These are phyloP conservation scores for Lepidostoma basale DNA, from an alignment of 1,140 invertebrate genomes.

Conservation along the genomic window DNA sequence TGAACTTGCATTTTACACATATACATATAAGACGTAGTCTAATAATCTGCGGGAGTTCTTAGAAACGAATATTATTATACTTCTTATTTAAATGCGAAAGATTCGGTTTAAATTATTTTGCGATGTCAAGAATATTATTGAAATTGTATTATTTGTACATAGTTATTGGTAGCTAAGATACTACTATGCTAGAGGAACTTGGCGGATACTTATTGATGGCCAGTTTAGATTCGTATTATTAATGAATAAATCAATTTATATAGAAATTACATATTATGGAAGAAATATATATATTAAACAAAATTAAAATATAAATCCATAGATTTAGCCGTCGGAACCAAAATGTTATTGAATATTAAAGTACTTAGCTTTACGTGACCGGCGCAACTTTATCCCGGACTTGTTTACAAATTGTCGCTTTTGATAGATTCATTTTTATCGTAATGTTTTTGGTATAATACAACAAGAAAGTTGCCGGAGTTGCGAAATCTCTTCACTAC, in stretches of 20 bases:
- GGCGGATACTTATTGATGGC: constrained; percentile 65
- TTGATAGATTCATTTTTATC: constrained; percentile 18
- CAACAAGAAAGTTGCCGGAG: constrained; percentile 40
- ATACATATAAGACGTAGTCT: constrained; percentile 35
- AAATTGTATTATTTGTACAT: constrained; percentile 65
- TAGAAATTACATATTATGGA: constrained; percentile 63
- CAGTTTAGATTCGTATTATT: constrained; percentile 65
- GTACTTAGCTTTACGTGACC: constrained; percentile 41
- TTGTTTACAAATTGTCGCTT: constrained; percentile 23
- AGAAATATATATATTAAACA: constrained; percentile 47
- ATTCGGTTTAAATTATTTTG: constrained; percentile 64
- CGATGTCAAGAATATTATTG: constrained; percentile 61
- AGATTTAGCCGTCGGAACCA: constrained; percentile 47
- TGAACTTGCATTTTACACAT: constrained; percentile 43
- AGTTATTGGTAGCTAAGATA: constrained; percentile 61
- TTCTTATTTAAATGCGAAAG: constrained; percentile 52
- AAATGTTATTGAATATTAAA: constrained; percentile 47
- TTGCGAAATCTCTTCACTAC: not conserved
- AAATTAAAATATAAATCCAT: constrained; percentile 46
- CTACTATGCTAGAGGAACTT: constrained; percentile 64
- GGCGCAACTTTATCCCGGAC: not conserved
- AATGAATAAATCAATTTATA: constrained; percentile 58
- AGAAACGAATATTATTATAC: constrained; percentile 42
- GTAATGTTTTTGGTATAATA: constrained; percentile 46
- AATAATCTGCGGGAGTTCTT: constrained; percentile 37